phyloP scores from a whole-genome alignment of 2,113 vertebrate species.

The Rhea americana region DNA sequence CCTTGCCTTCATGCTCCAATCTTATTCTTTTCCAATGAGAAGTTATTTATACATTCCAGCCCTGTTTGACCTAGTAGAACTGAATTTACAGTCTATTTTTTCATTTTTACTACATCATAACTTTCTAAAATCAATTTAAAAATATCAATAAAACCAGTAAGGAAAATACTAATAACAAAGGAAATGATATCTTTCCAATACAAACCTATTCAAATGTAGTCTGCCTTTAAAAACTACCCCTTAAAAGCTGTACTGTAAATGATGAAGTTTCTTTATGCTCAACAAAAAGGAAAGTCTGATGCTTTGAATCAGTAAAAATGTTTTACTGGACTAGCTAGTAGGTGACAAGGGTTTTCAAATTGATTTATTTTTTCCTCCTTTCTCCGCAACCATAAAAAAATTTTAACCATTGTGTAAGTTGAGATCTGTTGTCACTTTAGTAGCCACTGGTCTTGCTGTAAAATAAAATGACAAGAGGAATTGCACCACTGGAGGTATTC shows the following conservation, averaged over 20 bases:
- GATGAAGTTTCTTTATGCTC: neutral
- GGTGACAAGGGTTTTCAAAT: neutral
- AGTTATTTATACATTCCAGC: neutral
- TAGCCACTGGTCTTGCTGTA: neutral
- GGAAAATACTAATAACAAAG: neutral
- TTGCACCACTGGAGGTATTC: neutral
- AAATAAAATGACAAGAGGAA: neutral
- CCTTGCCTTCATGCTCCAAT: neutral
- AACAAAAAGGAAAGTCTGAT: neutral
- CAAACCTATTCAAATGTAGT: neutral
- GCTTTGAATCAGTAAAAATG: neutral
- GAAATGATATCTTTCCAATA: neutral
- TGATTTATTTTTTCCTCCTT: neutral
- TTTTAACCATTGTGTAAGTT: neutral
- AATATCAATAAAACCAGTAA: neutral
- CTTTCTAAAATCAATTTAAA: neutral
- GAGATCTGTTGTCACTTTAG: neutral
- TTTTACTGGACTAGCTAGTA: neutral
- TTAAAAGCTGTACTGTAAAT: neutral
- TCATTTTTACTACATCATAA: neutral
- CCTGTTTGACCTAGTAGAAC: neutral
- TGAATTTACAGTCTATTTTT: neutral
- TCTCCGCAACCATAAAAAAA: neutral
- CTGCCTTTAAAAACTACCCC: neutral
- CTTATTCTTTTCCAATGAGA: neutral